These are phyloP conservation scores for Anhinga anhinga DNA, from an alignment of 2,113 vertebrate genomes.

Conservation along the genomic window DNA sequence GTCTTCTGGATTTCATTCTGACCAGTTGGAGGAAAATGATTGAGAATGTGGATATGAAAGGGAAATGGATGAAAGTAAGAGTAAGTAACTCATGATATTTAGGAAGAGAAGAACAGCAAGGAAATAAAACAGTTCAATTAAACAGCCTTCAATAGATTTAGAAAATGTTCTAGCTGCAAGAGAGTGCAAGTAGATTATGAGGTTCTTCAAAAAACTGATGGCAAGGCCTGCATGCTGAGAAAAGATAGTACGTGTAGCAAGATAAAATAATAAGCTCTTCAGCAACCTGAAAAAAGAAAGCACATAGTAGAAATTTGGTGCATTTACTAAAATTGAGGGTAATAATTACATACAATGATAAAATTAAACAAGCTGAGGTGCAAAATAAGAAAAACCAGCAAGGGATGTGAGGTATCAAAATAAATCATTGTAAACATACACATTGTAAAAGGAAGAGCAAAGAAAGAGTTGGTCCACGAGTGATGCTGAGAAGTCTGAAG, in stretches of 20 bases:
- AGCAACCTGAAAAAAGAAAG: background rate
- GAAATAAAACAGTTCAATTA: background rate
- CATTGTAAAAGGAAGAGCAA: background rate
- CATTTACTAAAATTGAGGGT: background rate
- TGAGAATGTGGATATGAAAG: background rate
- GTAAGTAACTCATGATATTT: background rate
- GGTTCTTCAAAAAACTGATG: background rate
- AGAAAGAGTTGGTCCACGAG: background rate
- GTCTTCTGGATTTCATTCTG: background rate
- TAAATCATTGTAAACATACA: background rate
- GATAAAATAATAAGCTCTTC: background rate
- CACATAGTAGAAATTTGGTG: background rate
- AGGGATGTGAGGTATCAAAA: background rate
- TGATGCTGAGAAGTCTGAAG: background rate
- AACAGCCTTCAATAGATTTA: background rate
- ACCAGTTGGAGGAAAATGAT: background rate
- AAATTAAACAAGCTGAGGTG: background rate
- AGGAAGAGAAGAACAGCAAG: background rate
- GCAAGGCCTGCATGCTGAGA: background rate
- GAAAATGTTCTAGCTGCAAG: background rate
- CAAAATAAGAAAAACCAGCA: background rate
- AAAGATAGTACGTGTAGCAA: background rate
- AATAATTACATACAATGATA: background rate
- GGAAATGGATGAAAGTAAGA: background rate
- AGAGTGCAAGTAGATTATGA: background rate